Evolutionary conservation across 2,797 vertebrate genomes (phyloP), one percentile per base, ranked within the genome.

Genomic region (Neopelma chrysocephalum): DNA sequence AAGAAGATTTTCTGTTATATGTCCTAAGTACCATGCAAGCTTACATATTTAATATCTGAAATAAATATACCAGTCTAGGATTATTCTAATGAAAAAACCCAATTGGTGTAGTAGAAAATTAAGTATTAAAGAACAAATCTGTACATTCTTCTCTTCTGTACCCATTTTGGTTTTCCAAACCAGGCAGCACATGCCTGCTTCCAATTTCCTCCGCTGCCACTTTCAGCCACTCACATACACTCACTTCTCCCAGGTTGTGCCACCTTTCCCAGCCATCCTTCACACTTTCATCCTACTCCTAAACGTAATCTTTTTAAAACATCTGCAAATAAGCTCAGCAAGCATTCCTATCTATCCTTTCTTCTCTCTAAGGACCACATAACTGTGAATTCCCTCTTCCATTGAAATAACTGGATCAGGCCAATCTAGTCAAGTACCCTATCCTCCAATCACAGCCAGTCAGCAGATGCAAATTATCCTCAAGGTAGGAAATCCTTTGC

Each of bases 201-300:
- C 43, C 53, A 31, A 40, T 13, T 53, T 68, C 48, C 34, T 42
- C 50, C 50, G 42, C 45, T 53, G 17, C 12, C 34, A 66, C 61
- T 34, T 40, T 57, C 14, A 36, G 71, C 12, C 23, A 21, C 27
- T 43, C 1, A 1, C 5, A 47, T 7, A 31, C 1, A 3, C 7
- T 34, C 36, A 22, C 16, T 42, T 71, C 32, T 51, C 42, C 40
- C 5, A 19, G 4, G 16, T 16, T 17, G 11, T 12, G 40, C 15
- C 29, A 66, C 51, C 48, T 27, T 72, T 57, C 56, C 36, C 60
- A 87, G 58, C 12, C 79, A 48, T 13, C 27, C 42, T 64, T 90
- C 75, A 48, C 27, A 43, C 22, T 34, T 17, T 45, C 40, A 47
- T n/a, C 22, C 32, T 43, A 54, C 13, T 82, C 25, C 29, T 65